Base-by-base conservation (phyloP, 2,888 invertebrate species). In the Furcula furcula region DNA sequence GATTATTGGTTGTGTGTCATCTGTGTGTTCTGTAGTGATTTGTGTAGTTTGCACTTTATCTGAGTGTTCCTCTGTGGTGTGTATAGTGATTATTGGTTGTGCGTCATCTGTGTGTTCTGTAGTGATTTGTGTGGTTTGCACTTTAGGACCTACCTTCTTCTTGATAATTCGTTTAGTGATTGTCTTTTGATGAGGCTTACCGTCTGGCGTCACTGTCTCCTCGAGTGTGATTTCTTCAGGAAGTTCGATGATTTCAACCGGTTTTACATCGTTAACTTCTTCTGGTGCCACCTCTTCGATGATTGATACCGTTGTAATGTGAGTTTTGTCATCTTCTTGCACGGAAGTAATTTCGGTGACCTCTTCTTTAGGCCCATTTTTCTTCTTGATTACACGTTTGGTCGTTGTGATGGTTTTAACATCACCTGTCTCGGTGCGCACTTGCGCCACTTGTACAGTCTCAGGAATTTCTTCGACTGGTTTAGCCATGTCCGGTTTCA, bases 341-440 rank as follows among this genome's bases (percentile, higher is more conserved):
- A 63, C 70, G 49, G 76, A 78, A 19, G 62, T 76, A 34, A 46
- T 57, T 22, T 61, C 63, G 10, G 65, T 70, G 46, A 76, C 79
- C 67, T 30, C 57, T 45, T 12, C 64, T 53, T 37, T 40, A 57
- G 3, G 58, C 54, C 10, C 75, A 63, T 48, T 76, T 70, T 5
- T 82, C 68, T 50, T 78, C 61, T 54, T 79, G 72, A 33, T 83
- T 76, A 77, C 53, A 7, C 26, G 45, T 37, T 36, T 53, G 21
- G 22, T 39, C 21, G 12, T 34, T 11, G 32, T 36, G 0, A 36
- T 9, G 5, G 36, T 29, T 7, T 36, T 29, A 2, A 32, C 11
- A 9, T 36, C 36, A 4, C 32, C 36, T 1, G 29, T 15, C 2
- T 36, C 29, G 2, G 36, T 28, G 1, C 14, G 31, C 7, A 31